Base-by-base conservation (phyloP, 2,113 vertebrate species). In the Oceanodroma tethys region DNA sequence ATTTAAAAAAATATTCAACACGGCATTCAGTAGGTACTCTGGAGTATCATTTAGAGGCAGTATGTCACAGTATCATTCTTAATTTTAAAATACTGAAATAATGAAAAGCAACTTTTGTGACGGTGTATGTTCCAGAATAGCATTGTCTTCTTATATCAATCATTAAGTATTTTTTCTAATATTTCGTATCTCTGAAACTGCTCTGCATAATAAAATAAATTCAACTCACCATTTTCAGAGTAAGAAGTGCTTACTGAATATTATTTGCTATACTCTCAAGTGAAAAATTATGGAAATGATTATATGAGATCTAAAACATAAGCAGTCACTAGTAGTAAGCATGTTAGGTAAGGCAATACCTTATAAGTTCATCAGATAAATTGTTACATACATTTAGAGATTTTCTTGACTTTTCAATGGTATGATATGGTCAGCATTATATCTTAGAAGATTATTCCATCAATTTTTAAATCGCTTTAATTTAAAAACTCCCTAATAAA, bases 161-260 rank as follows among this genome's bases (percentile, higher is more conserved):
- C 93, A 68, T 68, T 50, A 79, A 81, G 40, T 52, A 21, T 70
- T 97, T 95, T 90, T 94, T 97, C 55, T 96, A 95, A 42, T 91
- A 95, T 81, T 92, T 81, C n/a, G 16, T 65, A 94, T 43, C 72
- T 91, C 95, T 93, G 76, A 95, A 92, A 94, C 32, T 62, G 43
- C 19, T 81, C 21, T 56, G 70, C 43, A 71, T 84, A 92, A 94
- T 91, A 81, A 95, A 92, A 95, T 75, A 85, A 89, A 95, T 71
- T 74, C 3, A 11, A 72, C 34, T 97, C 76, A 90, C 86, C 73
- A 45, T 95, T 95, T 94, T 94, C 83, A 95, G 79, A 84, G 92
- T 91, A 93, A 19, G 91, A 87, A 95, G 66, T 91, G 78, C 65
- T 94, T 75, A 90, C 84, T 62, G 82, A 96, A 62, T 93, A 97